These are phyloP conservation scores for Lamproptera curius DNA, from an alignment of 2,888 invertebrate genomes.

Conservation along the genomic window DNA sequence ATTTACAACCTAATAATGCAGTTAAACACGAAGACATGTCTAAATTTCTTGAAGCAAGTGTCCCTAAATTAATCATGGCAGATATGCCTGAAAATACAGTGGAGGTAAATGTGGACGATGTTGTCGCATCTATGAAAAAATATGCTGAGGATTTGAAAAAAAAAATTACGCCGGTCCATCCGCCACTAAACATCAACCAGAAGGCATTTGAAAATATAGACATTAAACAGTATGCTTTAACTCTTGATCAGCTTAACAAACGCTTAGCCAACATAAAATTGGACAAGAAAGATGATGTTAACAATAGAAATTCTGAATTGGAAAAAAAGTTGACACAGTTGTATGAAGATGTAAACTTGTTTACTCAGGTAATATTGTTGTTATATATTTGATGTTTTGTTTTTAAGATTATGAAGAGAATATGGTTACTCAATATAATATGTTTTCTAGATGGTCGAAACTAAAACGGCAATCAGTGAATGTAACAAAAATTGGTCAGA, in stretches of 20 bases:
- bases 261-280: slow-evolving; percentile 51
- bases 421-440: background rate
- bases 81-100: slow-evolving; percentile 48
- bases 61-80: slow-evolving; percentile 50
- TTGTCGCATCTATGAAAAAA: slow-evolving; percentile 49
- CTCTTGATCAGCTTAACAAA: slow-evolving; percentile 56
- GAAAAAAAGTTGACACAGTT: slow-evolving; percentile 52
- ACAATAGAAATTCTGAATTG: slow-evolving; percentile 45
- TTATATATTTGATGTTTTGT: too few species aligned
- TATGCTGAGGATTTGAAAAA: slow-evolving; percentile 57
- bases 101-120: slow-evolving; percentile 49
- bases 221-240: slow-evolving; percentile 50
- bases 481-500: slow-evolving; percentile 41
- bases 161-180: slow-evolving; percentile 32
- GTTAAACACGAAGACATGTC: slow-evolving; percentile 46
- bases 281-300: slow-evolving; percentile 35
- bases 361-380: slow-evolving; percentile 51
- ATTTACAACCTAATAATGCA: slow-evolving; percentile 27
- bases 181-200: slow-evolving; percentile 24
- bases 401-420: background rate
- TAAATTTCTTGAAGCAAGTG: slow-evolving; percentile 45
- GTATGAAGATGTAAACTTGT: slow-evolving; percentile 56
- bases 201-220: slow-evolving; percentile 41
- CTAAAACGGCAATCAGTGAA: slow-evolving; percentile 48
- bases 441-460: slow-evolving; percentile 56